phyloP scores from a whole-genome alignment of 2,888 invertebrate genomes.

The Hybos culiciformis region DNA sequence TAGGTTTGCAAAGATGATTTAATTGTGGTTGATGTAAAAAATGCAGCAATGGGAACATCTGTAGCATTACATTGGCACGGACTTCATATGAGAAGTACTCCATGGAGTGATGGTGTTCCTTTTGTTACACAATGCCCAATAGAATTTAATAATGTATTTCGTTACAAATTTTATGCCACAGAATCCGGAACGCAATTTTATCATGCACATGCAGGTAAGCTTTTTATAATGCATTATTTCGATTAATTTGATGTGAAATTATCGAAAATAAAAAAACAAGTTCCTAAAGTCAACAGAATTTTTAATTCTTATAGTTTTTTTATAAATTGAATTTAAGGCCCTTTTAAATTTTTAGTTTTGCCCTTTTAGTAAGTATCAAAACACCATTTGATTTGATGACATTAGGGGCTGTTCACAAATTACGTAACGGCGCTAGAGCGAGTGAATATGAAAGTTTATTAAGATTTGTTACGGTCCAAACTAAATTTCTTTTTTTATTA shows the following conservation, averaged over 20 bases:
- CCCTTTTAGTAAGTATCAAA: too few species aligned
- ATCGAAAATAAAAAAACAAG: not conserved
- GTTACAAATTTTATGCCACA: conserved; percentile 55
- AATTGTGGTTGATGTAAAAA: conserved; percentile 64
- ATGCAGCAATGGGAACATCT: conserved; percentile 57
- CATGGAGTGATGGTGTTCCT: conserved; percentile 76
- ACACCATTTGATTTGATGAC: too few species aligned
- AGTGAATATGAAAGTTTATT: too few species aligned
- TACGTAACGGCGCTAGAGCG: too few species aligned
- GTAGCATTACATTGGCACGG: conserved; percentile 86
- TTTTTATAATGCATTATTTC: not conserved
- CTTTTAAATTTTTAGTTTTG: too few species aligned
- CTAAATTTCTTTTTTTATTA: too few species aligned
- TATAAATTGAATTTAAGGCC: too few species aligned
- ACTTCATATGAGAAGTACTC: conserved; percentile 56
- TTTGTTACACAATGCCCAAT: conserved; percentile 74
- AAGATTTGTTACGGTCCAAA: too few species aligned
- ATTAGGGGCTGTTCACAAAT: too few species aligned
- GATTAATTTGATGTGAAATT: not conserved
- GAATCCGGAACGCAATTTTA: conserved; percentile 71
- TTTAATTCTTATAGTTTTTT: too few species aligned
- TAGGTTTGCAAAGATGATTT: conserved; percentile 70
- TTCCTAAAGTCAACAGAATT: too few species aligned
- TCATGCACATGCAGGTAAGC: conserved; percentile 46
- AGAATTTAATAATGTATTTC: conserved; percentile 47